phyloP scores from a whole-genome alignment of 2,797 vertebrate species.

The Syngnathus acus region DNA sequence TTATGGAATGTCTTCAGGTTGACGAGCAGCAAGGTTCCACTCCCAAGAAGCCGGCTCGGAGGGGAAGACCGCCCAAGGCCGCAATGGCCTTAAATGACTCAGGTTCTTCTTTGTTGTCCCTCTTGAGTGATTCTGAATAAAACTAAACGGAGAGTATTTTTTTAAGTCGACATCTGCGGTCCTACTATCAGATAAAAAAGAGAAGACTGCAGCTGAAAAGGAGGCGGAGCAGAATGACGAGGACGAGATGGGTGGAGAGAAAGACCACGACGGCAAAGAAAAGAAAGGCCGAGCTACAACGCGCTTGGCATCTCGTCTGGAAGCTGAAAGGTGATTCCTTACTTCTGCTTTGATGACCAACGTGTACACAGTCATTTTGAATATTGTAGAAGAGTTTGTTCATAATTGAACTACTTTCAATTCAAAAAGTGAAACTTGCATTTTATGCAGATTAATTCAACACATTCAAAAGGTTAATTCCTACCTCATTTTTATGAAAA shows the following conservation, averaged over 20 bases:
- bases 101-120: constrained; percentile 31
- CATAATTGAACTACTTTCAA: neutral
- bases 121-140: neutral
- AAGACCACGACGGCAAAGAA: constrained; percentile 68
- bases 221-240: constrained; percentile 56
- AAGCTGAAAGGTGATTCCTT: constrained; percentile 80
- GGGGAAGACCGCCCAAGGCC: constrained; percentile 61
- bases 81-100: constrained; percentile 38
- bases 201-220: constrained; percentile 52
- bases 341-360: neutral
- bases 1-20: constrained; percentile 22
- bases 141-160: neutral
- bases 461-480: no score
- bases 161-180: neutral
- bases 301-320: constrained; percentile 78
- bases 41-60: constrained; percentile 49
- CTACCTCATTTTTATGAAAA: no score
- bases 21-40: constrained; percentile 38
- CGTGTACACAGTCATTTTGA: no score
- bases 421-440: neutral
- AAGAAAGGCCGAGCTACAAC: constrained; percentile 76
- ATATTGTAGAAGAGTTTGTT: no score
- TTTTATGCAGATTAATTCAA: no score
- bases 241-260: constrained; percentile 65
- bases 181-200: constrained; percentile 43